Evolutionary conservation across 2,113 vertebrate species (phyloP), one percentile per base, ranked within the genome.

Genomic region (Dasypus novemcinctus): DNA sequence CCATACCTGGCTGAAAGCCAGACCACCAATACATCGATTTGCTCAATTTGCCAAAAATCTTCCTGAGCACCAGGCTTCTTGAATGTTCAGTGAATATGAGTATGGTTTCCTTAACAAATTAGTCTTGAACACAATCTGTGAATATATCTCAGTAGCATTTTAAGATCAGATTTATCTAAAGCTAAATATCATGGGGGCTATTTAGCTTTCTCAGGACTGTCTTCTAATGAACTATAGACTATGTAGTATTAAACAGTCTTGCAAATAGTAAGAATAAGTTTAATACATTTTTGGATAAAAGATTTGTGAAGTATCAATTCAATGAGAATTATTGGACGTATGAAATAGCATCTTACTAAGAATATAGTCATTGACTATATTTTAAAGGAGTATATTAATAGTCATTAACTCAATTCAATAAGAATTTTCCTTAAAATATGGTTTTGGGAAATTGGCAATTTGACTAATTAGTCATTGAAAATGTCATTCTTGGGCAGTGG

Each of bases 231-330:
- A 86, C 78, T 85, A 61, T 59, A 59, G 87, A 96, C 4, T 23
- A 83, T 91, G 87, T 5, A 49, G 8, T 93, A 93, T 96, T 97
- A 91, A 76, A 43, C 63, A 71, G 69, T 86, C 68, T 89, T 64
- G 91, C 95, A 90, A 96, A 79, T 74, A 88, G 93, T 96, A 92
- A 95, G 95, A 95, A 94, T 79, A 75, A 54, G 93, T 78, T 71
- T 91, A 93, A 95, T 94, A 96, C 5, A 87, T 95, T 94, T 95
- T 13, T 20, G 71, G 52, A 27, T 89, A 59, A 83, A 43, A 76
- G 63, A 63, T 93, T 94, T 69, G 49, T 83, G 82, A 90, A 54
- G 59, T 71, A 72, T 93, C 93, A 94, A 87, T 93, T 89, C 71
- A 84, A 3, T 54, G 88, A 88, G 54, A 54, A 13, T 52, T 81